A percentile compares a stretch with the other conserved stretches of the same genome.
Conservation (phyloP, 2,113 vertebrate genomes). For the Megaleporinus macrocephalus region DNA sequence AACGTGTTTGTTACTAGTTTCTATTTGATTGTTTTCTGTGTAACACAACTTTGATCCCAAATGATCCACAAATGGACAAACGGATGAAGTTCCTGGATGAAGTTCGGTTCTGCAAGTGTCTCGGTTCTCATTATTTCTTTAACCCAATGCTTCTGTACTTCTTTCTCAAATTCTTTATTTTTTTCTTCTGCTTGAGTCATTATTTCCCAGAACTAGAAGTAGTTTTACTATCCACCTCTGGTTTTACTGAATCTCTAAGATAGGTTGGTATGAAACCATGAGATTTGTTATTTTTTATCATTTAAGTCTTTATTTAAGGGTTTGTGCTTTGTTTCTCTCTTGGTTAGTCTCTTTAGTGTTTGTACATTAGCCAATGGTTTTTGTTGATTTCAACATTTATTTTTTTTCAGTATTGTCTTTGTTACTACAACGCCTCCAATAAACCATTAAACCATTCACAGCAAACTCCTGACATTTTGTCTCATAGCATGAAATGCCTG, state of each 20-base stretch:
- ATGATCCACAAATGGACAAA: neutral
- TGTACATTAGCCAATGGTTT: slow-evolving; percentile 56
- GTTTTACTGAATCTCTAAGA: neutral
- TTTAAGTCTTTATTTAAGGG: neutral
- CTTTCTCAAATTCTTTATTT: neutral
- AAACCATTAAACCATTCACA: slow-evolving; percentile 76
- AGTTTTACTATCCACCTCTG: no score
- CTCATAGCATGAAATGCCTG: neutral
- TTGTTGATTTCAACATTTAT: neutral
- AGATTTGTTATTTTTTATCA: neutral
- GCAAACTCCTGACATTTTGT: slow-evolving; percentile 52
- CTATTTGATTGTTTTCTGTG: no score
- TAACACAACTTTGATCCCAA: neutral
- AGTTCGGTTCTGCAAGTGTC: neutral
- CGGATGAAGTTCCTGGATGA: neutral
- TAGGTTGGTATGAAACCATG: neutral
- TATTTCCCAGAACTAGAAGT: no score
- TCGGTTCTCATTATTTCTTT: neutral
- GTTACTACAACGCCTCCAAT: slow-evolving; percentile 64
- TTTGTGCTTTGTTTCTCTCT: slow-evolving; percentile 50
- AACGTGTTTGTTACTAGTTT: neutral
- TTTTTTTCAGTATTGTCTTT: slow-evolving; percentile 60
- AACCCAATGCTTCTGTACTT: neutral
- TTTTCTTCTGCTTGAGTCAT: no score
- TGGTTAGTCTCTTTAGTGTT: slow-evolving; percentile 42